Evolutionary conservation across 2,797 vertebrate genomes (phyloP), one percentile per base, ranked within the genome.

Genomic region (Premnoplex brunnescens): DNA sequence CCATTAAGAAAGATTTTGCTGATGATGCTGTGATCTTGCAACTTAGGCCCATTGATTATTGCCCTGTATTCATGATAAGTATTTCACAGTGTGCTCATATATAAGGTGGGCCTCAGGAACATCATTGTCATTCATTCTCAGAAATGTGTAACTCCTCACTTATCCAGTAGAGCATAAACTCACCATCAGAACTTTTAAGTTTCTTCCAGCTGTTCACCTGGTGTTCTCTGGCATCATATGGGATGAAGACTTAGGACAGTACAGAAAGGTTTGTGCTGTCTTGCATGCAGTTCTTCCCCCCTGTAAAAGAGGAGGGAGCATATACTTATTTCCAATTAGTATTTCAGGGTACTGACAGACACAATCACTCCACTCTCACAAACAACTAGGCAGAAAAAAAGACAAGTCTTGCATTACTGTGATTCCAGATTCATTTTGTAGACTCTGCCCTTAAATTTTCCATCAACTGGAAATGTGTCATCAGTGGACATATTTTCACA

Each of bases 131-230:
- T 23, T 81, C 34, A 52, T 49, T 78, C 3, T 1, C 34, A 67
- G 48, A 71, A 88, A 44, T 4, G 4, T 26, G 10, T 37, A 43
- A 39, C 21, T 43, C 49, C 44, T 41, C 0, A 0, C 18, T 44
- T 48, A 16, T 26, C 8, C 28, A 1, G 0, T 12, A 39, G 17
- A 62, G 32, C 3, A 1, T 8, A 4, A 19, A 16, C 34, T 68
- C 49, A 21, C 21, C 11, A 46, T 37, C 23, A 88, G 30, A 67
- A 21, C 9, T 32, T 51, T 4, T 12, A n/a, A n/a, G 16, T 59
- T 49, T 73, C 20, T 72, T 63, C 23, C 39, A 34, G 41, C 15
- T 44, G 6, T 62, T 66, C 12, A 32, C 13, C 24, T 66, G 3
- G 0, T 66, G 43, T 68, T 73, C 28, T 41, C 16, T n/a, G 49